Evolutionary conservation across 2,113 vertebrate species (phyloP).

Genomic region (Tetrao urogallus): DNA sequence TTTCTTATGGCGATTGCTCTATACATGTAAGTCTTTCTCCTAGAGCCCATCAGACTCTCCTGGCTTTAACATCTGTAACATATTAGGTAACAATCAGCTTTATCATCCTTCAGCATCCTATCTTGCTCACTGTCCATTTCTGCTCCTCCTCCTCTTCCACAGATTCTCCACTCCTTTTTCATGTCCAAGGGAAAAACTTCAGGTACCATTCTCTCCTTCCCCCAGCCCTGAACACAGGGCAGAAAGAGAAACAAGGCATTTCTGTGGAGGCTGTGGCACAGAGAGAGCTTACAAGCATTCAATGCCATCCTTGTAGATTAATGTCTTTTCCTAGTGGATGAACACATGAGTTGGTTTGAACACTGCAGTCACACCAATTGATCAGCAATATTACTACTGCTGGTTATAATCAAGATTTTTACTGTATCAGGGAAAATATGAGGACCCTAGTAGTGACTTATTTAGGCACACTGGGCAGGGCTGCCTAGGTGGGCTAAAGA

Average conservation of each 20-base stretch:
- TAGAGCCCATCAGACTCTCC: not conserved
- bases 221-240: not conserved
- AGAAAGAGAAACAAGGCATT: not conserved
- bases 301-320: not conserved
- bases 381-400: not conserved
- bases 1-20: not conserved
- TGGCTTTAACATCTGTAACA: not conserved
- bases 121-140: not conserved
- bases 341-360: not conserved
- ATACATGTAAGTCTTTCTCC: not conserved
- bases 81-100: not conserved
- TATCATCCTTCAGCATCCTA: not conserved
- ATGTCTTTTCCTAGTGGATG: not conserved
- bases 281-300: not conserved
- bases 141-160: not conserved
- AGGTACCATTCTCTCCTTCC: not conserved
- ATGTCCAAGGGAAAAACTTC: not conserved
- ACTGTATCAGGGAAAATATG: not conserved
- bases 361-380: not conserved
- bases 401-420: not conserved
- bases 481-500: not conserved
- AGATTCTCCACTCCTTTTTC: not conserved
- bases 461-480: not conserved
- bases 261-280: not conserved
- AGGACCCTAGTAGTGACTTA: not conserved